These are phyloP conservation scores for Apocheima hispidaria DNA, from an alignment of 2,888 invertebrate species.

Conservation along the genomic window DNA sequence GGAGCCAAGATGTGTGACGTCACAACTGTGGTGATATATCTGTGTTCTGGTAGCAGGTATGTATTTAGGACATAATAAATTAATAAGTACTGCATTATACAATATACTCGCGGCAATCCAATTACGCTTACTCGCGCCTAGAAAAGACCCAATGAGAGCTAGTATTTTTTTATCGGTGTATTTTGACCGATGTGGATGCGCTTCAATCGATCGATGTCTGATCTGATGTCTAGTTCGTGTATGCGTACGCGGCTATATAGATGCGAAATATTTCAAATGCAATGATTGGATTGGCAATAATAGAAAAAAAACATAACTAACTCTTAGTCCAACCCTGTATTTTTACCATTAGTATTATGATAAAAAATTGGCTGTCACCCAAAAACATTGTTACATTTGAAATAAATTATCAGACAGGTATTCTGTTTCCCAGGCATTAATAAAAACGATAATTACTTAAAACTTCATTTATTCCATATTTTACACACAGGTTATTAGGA, in stretches of 20 bases:
- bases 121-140: too few relatives aligned
- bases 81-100: too few relatives aligned
- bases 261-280: too few relatives aligned
- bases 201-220: too few relatives aligned
- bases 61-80: conserved; percentile 47
- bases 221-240: too few relatives aligned
- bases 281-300: neutral
- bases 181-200: too few relatives aligned
- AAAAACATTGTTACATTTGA: conserved; percentile 49
- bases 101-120: too few relatives aligned
- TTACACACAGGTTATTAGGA: conserved; percentile 43
- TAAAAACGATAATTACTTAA: conserved; percentile 26
- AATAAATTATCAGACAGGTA: conserved; percentile 39
- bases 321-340: conserved; percentile 53
- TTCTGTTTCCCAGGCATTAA: neutral
- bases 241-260: too few relatives aligned
- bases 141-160: too few relatives aligned
- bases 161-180: too few relatives aligned
- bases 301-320: neutral
- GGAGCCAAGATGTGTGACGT: conserved; percentile 34
- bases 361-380: conserved; percentile 62
- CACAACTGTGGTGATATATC: conserved; percentile 52
- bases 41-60: conserved; percentile 50
- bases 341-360: conserved; percentile 41
- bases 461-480: conserved; percentile 45